Percentiles rank a stretch among this genome's conserved stretches.
Evolutionary conservation across 2,113 vertebrate species (phyloP).

Genomic region (Plectropomus leopardus): DNA sequence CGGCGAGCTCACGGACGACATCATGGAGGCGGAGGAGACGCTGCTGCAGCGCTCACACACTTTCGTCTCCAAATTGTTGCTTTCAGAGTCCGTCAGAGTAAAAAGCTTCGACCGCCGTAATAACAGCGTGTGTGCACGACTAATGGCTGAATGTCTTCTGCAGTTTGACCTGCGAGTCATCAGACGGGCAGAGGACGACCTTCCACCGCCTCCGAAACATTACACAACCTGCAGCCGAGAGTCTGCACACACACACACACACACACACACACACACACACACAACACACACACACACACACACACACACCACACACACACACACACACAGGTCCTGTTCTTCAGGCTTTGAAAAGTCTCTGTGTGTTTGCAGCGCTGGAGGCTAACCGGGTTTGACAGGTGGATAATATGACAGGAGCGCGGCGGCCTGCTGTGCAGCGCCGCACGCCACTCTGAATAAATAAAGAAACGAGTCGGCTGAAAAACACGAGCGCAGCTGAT

Average conservation of each 20-base stretch:
- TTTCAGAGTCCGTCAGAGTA: too few relatives aligned
- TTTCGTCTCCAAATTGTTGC: too few relatives aligned
- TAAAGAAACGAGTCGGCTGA: conserved; percentile 55
- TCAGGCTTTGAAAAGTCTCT: conserved; percentile 29
- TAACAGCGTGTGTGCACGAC: background rate
- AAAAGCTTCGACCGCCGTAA: too few relatives aligned
- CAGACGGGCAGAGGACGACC: too few relatives aligned
- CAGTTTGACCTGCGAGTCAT: background rate
- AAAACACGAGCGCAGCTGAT: background rate
- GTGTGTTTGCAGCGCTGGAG: conserved; percentile 12
- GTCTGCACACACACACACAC: background rate
- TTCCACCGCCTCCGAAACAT: background rate
- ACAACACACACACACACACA: background rate
- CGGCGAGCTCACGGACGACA: too few relatives aligned
- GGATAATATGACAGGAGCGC: conserved; percentile 71
- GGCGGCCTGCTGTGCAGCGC: conserved; percentile 12
- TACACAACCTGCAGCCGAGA: background rate
- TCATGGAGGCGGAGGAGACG: background rate
- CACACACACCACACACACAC: too few relatives aligned
- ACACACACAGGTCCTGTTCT: background rate
- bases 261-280: background rate
- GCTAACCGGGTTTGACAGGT: conserved; percentile 68
- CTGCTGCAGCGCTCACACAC: too few relatives aligned
- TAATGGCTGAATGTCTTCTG: background rate
- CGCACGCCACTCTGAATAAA: conserved; percentile 68